These are phyloP conservation scores for Reinhardtius hippoglossoides DNA, from an alignment of 2,113 vertebrate genomes.

Conservation along the genomic window DNA sequence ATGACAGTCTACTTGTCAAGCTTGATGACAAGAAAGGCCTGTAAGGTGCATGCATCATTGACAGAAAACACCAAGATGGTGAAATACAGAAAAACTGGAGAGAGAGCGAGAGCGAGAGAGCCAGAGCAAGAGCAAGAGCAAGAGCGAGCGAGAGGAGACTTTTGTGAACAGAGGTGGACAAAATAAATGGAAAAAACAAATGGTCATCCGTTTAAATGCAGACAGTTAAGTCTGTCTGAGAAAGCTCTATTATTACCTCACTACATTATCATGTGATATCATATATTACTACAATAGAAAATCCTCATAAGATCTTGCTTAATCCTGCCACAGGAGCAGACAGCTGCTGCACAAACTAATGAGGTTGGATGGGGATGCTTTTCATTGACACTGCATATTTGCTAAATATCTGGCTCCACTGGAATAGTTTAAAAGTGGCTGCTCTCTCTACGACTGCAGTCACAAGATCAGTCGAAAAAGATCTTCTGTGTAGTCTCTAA, in stretches of 20 bases:
- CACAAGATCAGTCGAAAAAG: neutral
- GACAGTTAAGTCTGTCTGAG: neutral
- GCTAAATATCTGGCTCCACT: neutral
- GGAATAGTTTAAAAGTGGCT: neutral
- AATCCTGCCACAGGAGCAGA: neutral
- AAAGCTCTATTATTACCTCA: too few relatives aligned
- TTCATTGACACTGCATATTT: neutral
- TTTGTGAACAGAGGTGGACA: neutral
- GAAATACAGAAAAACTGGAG: constrained; percentile 12
- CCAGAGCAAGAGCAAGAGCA: neutral
- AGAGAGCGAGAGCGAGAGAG: neutral
- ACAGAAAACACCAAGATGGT: constrained; percentile 41
- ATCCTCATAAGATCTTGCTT: neutral
- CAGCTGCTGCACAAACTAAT: neutral
- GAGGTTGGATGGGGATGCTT: neutral
- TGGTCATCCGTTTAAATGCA: neutral
- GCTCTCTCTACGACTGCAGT: neutral
- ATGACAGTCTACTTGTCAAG: constrained; percentile 71
- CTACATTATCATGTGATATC: neutral
- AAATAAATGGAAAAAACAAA: neutral
- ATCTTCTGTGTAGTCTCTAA: neutral
- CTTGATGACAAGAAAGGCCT: constrained; percentile 64
- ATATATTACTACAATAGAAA: neutral
- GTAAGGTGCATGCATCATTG: constrained; percentile 62
- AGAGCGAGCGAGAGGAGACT: neutral